These are phyloP conservation scores for Lasioglossum baleicum DNA, from an alignment of 1,140 invertebrate species.

Conservation along the genomic window DNA sequence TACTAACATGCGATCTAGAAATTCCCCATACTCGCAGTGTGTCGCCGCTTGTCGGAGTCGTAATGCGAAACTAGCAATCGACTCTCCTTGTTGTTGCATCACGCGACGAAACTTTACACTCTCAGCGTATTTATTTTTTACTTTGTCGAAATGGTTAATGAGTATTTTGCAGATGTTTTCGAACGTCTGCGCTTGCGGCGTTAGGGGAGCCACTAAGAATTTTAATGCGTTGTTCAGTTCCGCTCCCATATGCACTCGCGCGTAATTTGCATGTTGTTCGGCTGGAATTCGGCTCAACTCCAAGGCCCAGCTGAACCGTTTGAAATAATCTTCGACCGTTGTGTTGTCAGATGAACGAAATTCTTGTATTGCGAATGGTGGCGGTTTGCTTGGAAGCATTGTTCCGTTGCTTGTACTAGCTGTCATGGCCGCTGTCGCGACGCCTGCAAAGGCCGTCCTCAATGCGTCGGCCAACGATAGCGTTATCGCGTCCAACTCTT, in stretches of 20 bases:
- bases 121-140: too few species aligned
- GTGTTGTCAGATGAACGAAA: not conserved
- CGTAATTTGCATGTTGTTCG: slow-evolving; percentile 6
- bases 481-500: too few species aligned
- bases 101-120: not conserved
- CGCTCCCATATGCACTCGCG: not conserved
- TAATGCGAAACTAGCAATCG: not conserved
- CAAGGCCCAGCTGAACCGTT: slow-evolving; percentile 2
- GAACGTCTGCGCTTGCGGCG: not conserved
- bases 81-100: not conserved
- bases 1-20: slow-evolving; percentile 1
- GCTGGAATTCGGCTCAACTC: not conserved
- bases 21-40: slow-evolving; percentile 10
- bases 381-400: not conserved
- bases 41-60: not conserved
- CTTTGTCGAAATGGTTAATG: too few species aligned
- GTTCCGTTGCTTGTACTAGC: too few species aligned
- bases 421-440: too few species aligned
- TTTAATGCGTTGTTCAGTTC: slow-evolving; percentile 21
- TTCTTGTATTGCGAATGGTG: not conserved
- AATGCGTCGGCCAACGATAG: too few species aligned
- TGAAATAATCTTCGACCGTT: slow-evolving; percentile 12
- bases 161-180: not conserved
- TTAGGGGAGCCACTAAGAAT: not conserved
- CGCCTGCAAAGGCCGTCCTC: too few species aligned